Evolutionary conservation across 2,113 vertebrate species (phyloP).

Genomic region (Ammospiza nelsoni): DNA sequence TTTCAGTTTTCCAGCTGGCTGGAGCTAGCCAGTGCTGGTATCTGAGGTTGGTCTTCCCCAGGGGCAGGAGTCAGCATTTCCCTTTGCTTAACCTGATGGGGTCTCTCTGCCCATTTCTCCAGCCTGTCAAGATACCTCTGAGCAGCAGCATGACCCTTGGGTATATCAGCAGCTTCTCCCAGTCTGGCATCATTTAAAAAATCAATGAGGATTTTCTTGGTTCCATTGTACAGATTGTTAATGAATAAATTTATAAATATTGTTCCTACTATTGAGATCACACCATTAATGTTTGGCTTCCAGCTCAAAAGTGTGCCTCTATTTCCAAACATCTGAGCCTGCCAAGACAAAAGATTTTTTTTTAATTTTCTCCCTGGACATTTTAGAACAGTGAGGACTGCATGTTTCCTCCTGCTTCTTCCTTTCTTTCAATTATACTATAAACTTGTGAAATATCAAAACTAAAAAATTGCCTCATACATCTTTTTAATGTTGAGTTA

Average conservation of each 20-base stretch:
- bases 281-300: not conserved
- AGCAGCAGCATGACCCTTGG: not conserved
- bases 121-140: not conserved
- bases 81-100: not conserved
- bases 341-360: not conserved
- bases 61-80: not conserved
- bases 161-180: not conserved
- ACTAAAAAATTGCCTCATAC: not conserved
- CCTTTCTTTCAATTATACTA: not conserved
- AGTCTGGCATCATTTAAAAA: not conserved
- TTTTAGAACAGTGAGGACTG: not conserved
- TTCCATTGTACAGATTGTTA: not conserved
- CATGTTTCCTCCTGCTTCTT: not conserved
- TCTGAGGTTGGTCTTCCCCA: not conserved
- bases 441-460: not conserved
- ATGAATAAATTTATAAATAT: not conserved
- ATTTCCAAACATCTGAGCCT: not conserved
- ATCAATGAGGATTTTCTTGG: not conserved
- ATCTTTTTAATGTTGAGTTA: not conserved
- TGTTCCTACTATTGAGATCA: not conserved
- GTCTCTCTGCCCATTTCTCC: not conserved
- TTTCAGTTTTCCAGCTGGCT: not conserved
- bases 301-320: not conserved
- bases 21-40: not conserved
- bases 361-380: not conserved